These are phyloP conservation scores for Psylliodes chrysocephalus DNA, from an alignment of 2,888 invertebrate species.

Conservation along the genomic window DNA sequence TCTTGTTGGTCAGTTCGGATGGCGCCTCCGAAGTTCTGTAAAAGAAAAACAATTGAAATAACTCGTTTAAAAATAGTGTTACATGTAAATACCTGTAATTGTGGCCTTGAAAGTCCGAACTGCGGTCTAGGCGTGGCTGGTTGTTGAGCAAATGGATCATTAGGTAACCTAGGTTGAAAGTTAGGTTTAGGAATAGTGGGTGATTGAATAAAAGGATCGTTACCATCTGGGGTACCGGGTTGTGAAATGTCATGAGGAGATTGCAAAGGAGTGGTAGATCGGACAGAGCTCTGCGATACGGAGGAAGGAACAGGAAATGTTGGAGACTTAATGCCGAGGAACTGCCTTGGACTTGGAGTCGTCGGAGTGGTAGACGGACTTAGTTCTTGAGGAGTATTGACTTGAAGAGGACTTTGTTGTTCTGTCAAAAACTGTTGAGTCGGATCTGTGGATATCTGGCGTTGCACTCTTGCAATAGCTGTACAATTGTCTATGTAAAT, in stretches of 20 bases:
- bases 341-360: constrained; percentile 55
- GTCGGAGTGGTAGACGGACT: constrained; percentile 57
- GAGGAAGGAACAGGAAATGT: constrained; percentile 52
- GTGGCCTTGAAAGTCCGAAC: constrained; percentile 59
- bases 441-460: constrained; percentile 64
- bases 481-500: constrained; percentile 39
- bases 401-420: constrained; percentile 56
- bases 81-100: constrained; percentile 42
- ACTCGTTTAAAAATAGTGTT: not conserved
- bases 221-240: constrained; percentile 53
- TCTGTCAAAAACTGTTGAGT: constrained; percentile 55
- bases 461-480: constrained; percentile 70
- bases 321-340: constrained; percentile 59
- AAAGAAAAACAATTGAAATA: constrained; percentile 26
- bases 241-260: constrained; percentile 51
- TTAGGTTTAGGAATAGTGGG: constrained; percentile 67
- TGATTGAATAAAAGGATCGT: constrained; percentile 67
- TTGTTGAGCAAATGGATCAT: constrained; percentile 66
- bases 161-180: constrained; percentile 52
- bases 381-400: constrained; percentile 55
- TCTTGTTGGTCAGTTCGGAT: constrained; percentile 59
- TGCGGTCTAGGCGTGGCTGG: constrained; percentile 69
- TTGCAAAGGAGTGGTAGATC: constrained; percentile 55
- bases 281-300: constrained; percentile 49
- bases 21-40: constrained; percentile 48